Evolutionary conservation across 2,797 vertebrate genomes (phyloP).

Genomic region (Simalia tracyae): DNA sequence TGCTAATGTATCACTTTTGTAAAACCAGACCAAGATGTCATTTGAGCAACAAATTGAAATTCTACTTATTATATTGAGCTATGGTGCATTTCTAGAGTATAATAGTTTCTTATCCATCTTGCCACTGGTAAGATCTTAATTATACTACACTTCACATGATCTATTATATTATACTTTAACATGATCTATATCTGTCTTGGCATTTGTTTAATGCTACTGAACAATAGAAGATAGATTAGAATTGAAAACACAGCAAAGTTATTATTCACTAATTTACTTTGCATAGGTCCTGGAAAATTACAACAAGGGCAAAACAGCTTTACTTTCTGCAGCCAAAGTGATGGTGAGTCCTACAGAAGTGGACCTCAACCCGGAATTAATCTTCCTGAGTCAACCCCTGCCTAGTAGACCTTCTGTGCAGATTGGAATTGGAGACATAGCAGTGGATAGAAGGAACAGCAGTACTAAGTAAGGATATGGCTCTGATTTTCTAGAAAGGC

Average conservation of each 20-base stretch:
- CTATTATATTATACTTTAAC: neutral
- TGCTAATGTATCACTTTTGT: neutral
- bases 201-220: neutral
- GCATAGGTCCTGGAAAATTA: constrained; percentile 97
- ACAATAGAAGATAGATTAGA: neutral
- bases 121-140: neutral
- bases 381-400: constrained; percentile 87
- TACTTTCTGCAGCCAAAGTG: constrained; percentile 96
- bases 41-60: neutral
- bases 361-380: constrained; percentile 92
- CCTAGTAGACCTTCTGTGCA: constrained; percentile 74
- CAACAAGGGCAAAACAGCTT: constrained; percentile 97
- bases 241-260: neutral
- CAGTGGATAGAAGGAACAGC: constrained; percentile 85
- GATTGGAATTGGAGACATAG: constrained; percentile 58
- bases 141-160: neutral
- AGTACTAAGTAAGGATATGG: constrained; percentile 86
- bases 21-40: neutral
- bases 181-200: neutral
- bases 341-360: constrained; percentile 99
- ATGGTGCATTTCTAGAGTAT: neutral
- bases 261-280: constrained; percentile 31
- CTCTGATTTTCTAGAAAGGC: neutral
- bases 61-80: neutral
- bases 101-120: neutral